phyloP scores from a whole-genome alignment of 2,888 invertebrate species.

The Amblyjoppa fuscipennis region DNA sequence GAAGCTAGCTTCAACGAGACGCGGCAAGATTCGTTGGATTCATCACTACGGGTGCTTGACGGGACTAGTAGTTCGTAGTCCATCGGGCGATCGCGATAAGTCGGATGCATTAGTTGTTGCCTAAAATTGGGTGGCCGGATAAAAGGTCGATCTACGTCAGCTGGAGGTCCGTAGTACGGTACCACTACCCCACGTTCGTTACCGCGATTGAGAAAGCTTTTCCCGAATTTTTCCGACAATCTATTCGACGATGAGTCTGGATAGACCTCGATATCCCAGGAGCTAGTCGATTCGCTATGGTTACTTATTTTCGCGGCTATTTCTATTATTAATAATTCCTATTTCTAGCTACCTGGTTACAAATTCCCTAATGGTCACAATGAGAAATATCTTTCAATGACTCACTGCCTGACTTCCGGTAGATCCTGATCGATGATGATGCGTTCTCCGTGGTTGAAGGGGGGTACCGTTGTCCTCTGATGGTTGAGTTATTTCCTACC shows the following conservation, averaged over 20 bases:
- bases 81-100: not conserved
- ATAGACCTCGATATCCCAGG: constrained; percentile 19
- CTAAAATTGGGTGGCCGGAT: constrained; percentile 14
- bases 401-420: not conserved
- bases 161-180: not conserved
- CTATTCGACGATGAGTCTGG: not conserved
- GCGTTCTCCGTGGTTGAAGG: not conserved
- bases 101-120: not conserved
- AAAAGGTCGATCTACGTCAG: constrained; percentile 1
- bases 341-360: not conserved
- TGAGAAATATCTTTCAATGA: not conserved
- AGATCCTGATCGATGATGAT: not conserved
- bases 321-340: not conserved
- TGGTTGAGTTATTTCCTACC: not conserved
- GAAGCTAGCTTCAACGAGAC: constrained; percentile 43
- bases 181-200: not conserved
- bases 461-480: not conserved
- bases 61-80: not conserved
- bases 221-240: not conserved
- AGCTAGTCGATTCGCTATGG: constrained; percentile 24
- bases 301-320: constrained; percentile 10
- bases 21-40: constrained; percentile 4
- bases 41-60: constrained; percentile 11
- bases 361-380: not conserved
- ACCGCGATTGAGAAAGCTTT: not conserved